Percentiles rank a stretch among this genome's conserved stretches.
Evolutionary conservation across 1,140 invertebrate species (phyloP).

Genomic region (Uloborus diversus): DNA sequence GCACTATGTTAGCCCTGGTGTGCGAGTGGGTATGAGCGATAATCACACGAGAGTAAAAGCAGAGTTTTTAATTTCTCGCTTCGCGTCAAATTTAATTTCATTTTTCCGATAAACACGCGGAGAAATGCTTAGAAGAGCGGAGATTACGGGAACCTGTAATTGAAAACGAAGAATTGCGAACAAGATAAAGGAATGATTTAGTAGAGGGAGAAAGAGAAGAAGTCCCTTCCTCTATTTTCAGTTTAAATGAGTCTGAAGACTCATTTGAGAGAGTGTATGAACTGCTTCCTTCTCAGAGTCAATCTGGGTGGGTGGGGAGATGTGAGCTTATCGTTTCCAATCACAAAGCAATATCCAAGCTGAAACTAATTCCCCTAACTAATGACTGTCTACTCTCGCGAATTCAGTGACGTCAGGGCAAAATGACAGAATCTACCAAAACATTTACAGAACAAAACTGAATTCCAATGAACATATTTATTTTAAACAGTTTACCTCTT

Average conservation of each 20-base stretch:
- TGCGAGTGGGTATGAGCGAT: constrained; percentile 22
- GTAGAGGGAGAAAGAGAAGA: not conserved
- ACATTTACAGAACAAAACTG: too few species aligned
- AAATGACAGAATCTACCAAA: too few species aligned
- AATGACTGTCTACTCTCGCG: constrained; percentile 14
- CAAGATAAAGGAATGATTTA: constrained; percentile 55
- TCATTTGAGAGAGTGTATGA: not conserved
- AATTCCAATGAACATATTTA: too few species aligned
- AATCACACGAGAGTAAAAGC: constrained; percentile 17
- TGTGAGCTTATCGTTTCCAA: constrained; percentile 45
- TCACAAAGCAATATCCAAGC: constrained; percentile 47
- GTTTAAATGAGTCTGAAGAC: constrained; percentile 11
- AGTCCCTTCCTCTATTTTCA: not conserved
- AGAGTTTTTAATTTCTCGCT: constrained; percentile 50
- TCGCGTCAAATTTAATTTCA: constrained; percentile 54
- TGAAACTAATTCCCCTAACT: constrained; percentile 46
- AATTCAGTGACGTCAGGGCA: not conserved
- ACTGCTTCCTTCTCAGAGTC: not conserved
- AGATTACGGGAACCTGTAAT: constrained; percentile 32
- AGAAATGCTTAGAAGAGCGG: not conserved
- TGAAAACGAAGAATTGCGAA: constrained; percentile 53
- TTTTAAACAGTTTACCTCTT: too few species aligned
- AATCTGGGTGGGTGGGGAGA: not conserved
- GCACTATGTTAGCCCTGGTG: too few species aligned
- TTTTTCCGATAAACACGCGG: constrained; percentile 52